Conservation (phyloP, 1,140 invertebrate genomes). For the Diprion similis region DNA sequence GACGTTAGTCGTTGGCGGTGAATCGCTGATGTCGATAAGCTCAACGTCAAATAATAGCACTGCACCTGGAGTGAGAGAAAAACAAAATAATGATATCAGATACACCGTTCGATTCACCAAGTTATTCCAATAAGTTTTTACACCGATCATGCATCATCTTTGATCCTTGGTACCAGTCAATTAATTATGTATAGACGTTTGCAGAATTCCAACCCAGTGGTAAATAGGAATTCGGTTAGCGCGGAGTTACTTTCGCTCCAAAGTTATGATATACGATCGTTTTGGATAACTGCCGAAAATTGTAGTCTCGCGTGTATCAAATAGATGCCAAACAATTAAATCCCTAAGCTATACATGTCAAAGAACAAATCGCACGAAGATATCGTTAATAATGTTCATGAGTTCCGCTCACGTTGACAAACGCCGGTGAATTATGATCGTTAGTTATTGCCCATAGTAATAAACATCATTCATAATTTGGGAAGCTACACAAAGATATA, state of each 20-base stretch:
- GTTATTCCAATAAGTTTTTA: slow-evolving; percentile 2
- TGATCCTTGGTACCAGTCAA: neutral
- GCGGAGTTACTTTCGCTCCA: no score
- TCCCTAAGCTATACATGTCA: neutral
- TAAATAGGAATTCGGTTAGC: no score
- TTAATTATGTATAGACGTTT: no score
- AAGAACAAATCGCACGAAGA: slow-evolving; percentile 6
- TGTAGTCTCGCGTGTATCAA: neutral
- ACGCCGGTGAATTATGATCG: slow-evolving; percentile 27
- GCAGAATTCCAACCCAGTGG: no score
- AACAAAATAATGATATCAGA: slow-evolving; percentile 12
- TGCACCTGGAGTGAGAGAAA: slow-evolving; percentile 68
- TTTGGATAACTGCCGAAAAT: neutral
- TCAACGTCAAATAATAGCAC: slow-evolving; percentile 93
- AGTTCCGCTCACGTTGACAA: slow-evolving; percentile 11
- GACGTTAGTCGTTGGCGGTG: slow-evolving; percentile 87
- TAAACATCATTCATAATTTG: neutral
- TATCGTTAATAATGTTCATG: slow-evolving; percentile 20
- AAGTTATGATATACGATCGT: no score
- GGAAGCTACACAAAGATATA: neutral
- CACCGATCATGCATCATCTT: neutral
- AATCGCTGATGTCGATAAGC: slow-evolving; percentile 88
- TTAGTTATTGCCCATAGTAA: slow-evolving; percentile 28
- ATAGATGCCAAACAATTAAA: neutral
- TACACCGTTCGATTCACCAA: neutral